A percentile compares a stretch with the other conserved stretches of the same genome.
These are phyloP conservation scores for Drosophila pegasa DNA, from an alignment of 2,888 invertebrate species.

Conservation along the genomic window DNA sequence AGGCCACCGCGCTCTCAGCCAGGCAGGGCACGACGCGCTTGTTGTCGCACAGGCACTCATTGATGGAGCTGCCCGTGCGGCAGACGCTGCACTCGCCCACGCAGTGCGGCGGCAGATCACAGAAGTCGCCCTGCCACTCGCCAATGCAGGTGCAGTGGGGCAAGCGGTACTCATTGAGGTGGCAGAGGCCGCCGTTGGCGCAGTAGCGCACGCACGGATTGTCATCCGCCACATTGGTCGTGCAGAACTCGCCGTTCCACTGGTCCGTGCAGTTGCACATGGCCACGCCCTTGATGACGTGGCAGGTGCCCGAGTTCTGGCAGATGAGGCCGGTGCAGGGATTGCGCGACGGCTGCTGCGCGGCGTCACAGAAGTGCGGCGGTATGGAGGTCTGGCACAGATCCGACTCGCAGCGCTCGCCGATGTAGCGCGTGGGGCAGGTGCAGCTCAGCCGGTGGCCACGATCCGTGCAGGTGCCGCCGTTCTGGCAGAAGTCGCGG, in stretches of 20 bases:
- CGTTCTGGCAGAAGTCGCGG: constrained; percentile 85
- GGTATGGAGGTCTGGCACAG: constrained; percentile 85
- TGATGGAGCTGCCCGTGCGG: constrained; percentile 83
- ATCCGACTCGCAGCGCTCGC: constrained; percentile 86
- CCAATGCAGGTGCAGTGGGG: constrained; percentile 87
- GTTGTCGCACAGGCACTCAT: constrained; percentile 82
- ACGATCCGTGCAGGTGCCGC: constrained; percentile 85
- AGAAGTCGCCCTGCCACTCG: constrained; percentile 87
- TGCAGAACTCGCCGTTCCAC: constrained; percentile 87
- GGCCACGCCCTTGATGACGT: constrained; percentile 84
- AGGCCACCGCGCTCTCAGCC: constrained; percentile 83
- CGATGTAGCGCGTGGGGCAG: constrained; percentile 82
- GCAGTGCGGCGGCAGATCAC: constrained; percentile 85
- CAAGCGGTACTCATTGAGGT: constrained; percentile 85
- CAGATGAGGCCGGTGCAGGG: constrained; percentile 85
- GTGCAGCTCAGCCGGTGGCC: constrained; percentile 78
- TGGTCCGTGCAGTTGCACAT: constrained; percentile 87
- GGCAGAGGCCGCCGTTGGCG: constrained; percentile 87
- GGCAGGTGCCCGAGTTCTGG: constrained; percentile 87
- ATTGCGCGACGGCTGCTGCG: constrained; percentile 77
- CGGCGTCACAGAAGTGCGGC: constrained; percentile 82
- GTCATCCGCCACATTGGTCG: constrained; percentile 87
- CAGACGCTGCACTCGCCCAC: constrained; percentile 83
- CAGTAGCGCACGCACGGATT: constrained; percentile 88
- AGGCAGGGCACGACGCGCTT: constrained; percentile 81